A percentile compares a stretch with the other conserved stretches of the same genome.
These are phyloP conservation scores for Vombatus ursinus DNA, from an alignment of 2,113 vertebrate genomes.

Conservation along the genomic window DNA sequence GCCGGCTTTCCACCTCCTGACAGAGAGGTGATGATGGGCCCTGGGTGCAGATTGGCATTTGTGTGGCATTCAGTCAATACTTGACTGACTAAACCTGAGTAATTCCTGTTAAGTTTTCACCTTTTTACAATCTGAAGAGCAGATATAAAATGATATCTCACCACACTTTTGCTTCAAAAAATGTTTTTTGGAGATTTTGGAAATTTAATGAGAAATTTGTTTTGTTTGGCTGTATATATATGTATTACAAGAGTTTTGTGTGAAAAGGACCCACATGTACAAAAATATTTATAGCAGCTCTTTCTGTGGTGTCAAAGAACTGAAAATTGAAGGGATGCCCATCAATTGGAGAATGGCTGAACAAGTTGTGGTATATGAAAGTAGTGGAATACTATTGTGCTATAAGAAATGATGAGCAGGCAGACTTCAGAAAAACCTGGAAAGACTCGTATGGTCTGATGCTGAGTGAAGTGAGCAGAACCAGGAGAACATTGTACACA, in stretches of 20 bases:
- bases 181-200: not conserved
- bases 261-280: too few relatives aligned
- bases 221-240: not conserved
- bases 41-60: not conserved
- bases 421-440: too few relatives aligned
- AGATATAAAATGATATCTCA: constrained; percentile 25
- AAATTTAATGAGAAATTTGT: not conserved
- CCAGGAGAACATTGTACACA: too few relatives aligned
- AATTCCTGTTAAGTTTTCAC: not conserved
- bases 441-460: too few relatives aligned
- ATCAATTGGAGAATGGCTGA: too few relatives aligned
- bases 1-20: not conserved
- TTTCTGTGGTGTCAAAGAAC: too few relatives aligned
- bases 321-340: too few relatives aligned
- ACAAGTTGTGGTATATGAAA: too few relatives aligned
- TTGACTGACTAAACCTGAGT: not conserved
- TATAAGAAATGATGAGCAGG: too few relatives aligned
- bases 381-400: too few relatives aligned
- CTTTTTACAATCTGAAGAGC: not conserved
- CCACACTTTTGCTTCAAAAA: constrained; percentile 3
- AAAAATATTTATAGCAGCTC: too few relatives aligned
- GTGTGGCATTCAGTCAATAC: not conserved
- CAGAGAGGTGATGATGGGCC: not conserved
- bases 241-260: not conserved
- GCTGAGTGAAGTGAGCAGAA: too few relatives aligned